Conservation (phyloP, 1,140 invertebrate species). For the Lithobius niger region DNA sequence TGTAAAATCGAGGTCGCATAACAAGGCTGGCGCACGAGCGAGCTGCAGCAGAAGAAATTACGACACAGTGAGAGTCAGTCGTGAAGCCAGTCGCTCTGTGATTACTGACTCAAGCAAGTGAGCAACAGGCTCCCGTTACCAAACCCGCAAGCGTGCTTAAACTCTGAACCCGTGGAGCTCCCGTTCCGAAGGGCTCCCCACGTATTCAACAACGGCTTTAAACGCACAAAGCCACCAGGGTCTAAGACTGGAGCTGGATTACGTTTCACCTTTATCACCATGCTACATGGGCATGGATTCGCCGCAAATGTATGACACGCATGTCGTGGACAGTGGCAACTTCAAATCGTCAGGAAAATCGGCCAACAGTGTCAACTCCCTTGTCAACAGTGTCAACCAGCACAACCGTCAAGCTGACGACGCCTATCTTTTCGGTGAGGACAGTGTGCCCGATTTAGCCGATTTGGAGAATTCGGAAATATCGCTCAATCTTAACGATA, state of each 20-base stretch:
- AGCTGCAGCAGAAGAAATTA: too few species aligned
- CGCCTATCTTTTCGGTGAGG: constrained; percentile 11
- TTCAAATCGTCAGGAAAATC: constrained; percentile 4
- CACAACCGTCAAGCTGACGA: constrained; percentile 11
- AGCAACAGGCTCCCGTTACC: too few species aligned
- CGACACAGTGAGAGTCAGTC: too few species aligned
- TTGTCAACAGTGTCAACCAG: background rate
- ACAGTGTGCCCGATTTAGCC: constrained; percentile 45
- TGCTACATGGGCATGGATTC: constrained; percentile 25
- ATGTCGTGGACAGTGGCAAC: constrained; percentile 21
- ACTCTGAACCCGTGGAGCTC: too few species aligned
- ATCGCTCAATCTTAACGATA: constrained; percentile 75
- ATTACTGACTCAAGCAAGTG: too few species aligned
- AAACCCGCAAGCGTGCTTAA: too few species aligned
- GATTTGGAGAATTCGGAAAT: constrained; percentile 80
- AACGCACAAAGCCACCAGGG: too few species aligned
- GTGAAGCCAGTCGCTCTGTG: too few species aligned
- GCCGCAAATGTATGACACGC: constrained; percentile 28
- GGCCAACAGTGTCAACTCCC: constrained; percentile 14
- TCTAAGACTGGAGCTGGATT: constrained; percentile 9
- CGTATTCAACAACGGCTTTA: background rate
- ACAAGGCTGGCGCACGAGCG: too few species aligned
- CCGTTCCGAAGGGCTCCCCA: too few species aligned
- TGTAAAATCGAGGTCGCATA: too few species aligned
- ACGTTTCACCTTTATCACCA: constrained; percentile 14